Conservation (phyloP, 1,140 invertebrate species). For the Mamestra configurata region DNA sequence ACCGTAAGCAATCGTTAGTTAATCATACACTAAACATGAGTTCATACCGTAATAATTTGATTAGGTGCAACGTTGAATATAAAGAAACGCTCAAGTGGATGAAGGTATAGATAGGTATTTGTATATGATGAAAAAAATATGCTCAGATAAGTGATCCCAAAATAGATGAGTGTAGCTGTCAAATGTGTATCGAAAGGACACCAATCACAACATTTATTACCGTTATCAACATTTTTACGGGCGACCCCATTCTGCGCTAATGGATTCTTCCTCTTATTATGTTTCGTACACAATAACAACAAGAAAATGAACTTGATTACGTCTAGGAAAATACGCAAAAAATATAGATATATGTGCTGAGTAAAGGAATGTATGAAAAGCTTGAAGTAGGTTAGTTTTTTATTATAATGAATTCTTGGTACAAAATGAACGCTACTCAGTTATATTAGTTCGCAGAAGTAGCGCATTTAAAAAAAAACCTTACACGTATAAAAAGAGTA, state of each 20-base stretch:
- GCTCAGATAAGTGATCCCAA: background rate
- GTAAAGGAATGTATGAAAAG: background rate
- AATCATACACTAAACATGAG: no score
- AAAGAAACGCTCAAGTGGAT: background rate
- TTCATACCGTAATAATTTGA: no score
- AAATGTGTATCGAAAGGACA: conserved; percentile 23
- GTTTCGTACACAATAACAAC: conserved; percentile 22
- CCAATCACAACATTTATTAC: conserved; percentile 32
- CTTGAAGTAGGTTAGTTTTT: no score
- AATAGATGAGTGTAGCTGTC: background rate
- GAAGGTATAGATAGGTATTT: background rate
- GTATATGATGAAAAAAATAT: background rate
- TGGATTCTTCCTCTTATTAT: conserved; percentile 42
- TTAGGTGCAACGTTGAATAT: background rate
- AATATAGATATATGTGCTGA: background rate
- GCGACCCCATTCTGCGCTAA: conserved; percentile 35
- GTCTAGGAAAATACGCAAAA: background rate
- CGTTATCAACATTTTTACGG: conserved; percentile 46
- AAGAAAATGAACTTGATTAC: conserved; percentile 9
- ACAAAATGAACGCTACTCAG: no score
- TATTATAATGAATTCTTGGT: no score
- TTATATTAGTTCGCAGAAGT: no score
- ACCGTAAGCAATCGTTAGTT: no score
- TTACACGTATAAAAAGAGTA: no score
- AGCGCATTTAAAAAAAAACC: no score